Evolutionary conservation across 2,113 vertebrate species (phyloP), one percentile per base, ranked within the genome.

Genomic region (Myrmecophaga tridactyla): DNA sequence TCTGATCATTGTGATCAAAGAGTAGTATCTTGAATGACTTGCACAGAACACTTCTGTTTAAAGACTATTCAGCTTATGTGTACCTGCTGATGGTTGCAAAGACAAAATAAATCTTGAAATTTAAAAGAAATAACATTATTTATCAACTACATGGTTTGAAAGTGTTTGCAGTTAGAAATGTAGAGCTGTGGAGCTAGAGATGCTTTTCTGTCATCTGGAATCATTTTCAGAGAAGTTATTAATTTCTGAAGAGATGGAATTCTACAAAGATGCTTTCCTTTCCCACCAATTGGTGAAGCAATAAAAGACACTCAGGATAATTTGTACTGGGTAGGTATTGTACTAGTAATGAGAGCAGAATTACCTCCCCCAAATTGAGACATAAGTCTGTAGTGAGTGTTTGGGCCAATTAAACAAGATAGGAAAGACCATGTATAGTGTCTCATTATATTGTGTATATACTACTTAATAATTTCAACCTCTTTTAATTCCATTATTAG

Each of bases 201-300:
- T 98, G 94, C 96, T 97, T 89, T 97, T 97, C 96, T 90, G 84
- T 97, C 90, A 95, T 92, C 83, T 97, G 80, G 60, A 97, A 90
- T 97, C 95, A 97, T 98, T 97, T 98, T 96, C 77, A 93, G 95
- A 97, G 94, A 90, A 95, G 65, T 36, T 92, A 97, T 80, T 96
- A 96, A 98, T 97, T 94, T 98, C 96, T 11, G 5, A 94, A 94
- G 78, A 48, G 41, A 96, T 97, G 95, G 92, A 95, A 58, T 75
- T 85, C 81, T 97, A 94, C 46, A 89, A 93, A 76, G 65, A 94
- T 18, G 63, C 27, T 91, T 87, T 97, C 58, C 51, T 86, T 97
- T 88, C 31, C 20, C 73, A 0, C 1, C 34, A 72, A 56, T 56
- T 13, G 7, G 48, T 97, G 89, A 97, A 80, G 92, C 60, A 92